Conservation (phyloP, 2,888 invertebrate genomes). For the Megastigmus dorsalis region DNA sequence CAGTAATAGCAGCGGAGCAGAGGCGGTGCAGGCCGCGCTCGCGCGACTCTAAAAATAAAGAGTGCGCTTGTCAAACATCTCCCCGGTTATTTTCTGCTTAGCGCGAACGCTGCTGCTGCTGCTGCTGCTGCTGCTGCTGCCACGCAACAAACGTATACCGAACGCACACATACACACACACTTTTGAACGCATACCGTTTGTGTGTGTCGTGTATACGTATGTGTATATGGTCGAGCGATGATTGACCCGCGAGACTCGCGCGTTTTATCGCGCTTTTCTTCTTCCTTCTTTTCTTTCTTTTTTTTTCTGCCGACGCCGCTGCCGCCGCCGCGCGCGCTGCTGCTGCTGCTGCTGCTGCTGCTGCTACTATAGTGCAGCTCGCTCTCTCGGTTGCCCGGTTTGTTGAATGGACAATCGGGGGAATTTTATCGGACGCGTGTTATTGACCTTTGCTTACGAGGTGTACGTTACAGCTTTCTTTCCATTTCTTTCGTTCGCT, state of each 20-base stretch:
- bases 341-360: no score
- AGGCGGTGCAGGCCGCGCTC: no score
- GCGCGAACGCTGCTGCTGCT: background rate
- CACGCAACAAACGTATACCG: background rate
- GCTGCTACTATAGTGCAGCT: background rate
- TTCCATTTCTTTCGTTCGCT: no score
- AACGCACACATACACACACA: background rate
- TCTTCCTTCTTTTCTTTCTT: background rate
- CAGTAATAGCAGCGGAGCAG: no score
- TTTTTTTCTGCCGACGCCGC: background rate
- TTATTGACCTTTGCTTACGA: constrained; percentile 41
- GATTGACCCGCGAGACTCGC: constrained; percentile 14
- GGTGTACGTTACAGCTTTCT: constrained; percentile 6
- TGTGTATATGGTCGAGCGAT: no score
- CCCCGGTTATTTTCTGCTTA: constrained; percentile 37
- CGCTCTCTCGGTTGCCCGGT: constrained; percentile 12
- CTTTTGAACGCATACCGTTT: no score
- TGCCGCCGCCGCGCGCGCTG: constrained; percentile 7
- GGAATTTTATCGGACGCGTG: constrained; percentile 44
- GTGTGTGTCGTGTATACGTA: no score
- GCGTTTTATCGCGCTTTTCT: constrained; percentile 16
- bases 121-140: no score
- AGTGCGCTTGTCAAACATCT: constrained; percentile 36
- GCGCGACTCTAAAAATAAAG: constrained; percentile 37
- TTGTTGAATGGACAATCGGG: constrained; percentile 43